phyloP scores from a whole-genome alignment of 2,113 vertebrate genomes.

The Tapirus terrestris region DNA sequence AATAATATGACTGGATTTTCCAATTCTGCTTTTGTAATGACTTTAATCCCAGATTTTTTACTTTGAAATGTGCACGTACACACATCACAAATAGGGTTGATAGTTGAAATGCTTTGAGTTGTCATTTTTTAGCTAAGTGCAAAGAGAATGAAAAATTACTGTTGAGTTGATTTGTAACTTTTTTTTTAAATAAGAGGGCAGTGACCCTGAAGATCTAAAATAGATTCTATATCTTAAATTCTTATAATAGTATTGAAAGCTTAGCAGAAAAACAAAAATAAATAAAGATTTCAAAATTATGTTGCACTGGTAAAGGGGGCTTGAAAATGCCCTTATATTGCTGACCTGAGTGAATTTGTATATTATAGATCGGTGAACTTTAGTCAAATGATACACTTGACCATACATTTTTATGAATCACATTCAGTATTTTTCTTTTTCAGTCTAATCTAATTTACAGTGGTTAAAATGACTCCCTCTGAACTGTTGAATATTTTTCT shows the following conservation, averaged over 20 bases:
- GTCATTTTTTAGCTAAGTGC: not conserved
- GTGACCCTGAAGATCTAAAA: slow-evolving; percentile 1
- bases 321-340: not conserved
- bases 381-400: not conserved
- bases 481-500: slow-evolving; percentile 30
- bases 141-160: not conserved
- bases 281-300: not conserved
- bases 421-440: slow-evolving; percentile 8
- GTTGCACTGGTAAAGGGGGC: not conserved
- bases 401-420: not conserved
- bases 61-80: not conserved
- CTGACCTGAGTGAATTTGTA: not conserved
- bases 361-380: not conserved
- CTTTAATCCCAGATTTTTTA: not conserved
- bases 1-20: not conserved
- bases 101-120: slow-evolving; percentile 11
- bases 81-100: not conserved
- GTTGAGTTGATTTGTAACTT: not conserved
- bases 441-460: not conserved
- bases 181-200: not conserved
- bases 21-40: not conserved
- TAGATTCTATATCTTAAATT: not conserved
- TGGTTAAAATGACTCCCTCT: slow-evolving; percentile 32
- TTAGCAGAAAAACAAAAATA: slow-evolving; percentile 6
- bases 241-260: not conserved